phyloP scores from a whole-genome alignment of 2,113 vertebrate species.

The Laterallus jamaicensis region DNA sequence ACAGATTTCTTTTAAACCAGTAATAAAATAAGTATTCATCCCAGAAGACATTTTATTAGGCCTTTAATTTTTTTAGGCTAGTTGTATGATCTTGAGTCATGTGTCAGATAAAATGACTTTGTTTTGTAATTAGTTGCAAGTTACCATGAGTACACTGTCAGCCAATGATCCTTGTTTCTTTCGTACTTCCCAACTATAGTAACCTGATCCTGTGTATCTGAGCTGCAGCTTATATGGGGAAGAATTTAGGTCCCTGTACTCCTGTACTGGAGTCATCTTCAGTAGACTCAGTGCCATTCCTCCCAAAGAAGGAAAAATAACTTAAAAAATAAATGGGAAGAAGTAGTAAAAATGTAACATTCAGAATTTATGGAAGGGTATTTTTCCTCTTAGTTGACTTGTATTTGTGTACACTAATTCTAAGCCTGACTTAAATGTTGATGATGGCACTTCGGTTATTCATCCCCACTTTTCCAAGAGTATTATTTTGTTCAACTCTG shows the following conservation, averaged over 20 bases:
- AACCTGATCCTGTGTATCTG: background rate
- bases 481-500: background rate
- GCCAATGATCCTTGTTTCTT: background rate
- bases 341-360: background rate
- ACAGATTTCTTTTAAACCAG: background rate
- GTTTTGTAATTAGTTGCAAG: background rate
- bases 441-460: background rate
- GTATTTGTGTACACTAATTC: background rate
- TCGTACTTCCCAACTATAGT: background rate
- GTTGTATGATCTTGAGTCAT: background rate
- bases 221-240: background rate
- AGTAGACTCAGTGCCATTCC: background rate
- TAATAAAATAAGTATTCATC: background rate
- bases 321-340: background rate
- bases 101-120: background rate
- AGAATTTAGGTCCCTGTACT: background rate
- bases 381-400: background rate
- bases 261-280: background rate
- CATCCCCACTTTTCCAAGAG: background rate
- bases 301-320: background rate
- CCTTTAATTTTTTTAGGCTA: slow-evolving; percentile 41
- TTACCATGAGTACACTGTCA: background rate
- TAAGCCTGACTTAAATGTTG: background rate
- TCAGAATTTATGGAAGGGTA: background rate
- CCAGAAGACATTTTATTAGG: slow-evolving; percentile 18